A percentile compares a stretch with the other conserved stretches of the same genome.
Conservation (phyloP, 2,888 invertebrate genomes). For the Byasa hedistus region DNA sequence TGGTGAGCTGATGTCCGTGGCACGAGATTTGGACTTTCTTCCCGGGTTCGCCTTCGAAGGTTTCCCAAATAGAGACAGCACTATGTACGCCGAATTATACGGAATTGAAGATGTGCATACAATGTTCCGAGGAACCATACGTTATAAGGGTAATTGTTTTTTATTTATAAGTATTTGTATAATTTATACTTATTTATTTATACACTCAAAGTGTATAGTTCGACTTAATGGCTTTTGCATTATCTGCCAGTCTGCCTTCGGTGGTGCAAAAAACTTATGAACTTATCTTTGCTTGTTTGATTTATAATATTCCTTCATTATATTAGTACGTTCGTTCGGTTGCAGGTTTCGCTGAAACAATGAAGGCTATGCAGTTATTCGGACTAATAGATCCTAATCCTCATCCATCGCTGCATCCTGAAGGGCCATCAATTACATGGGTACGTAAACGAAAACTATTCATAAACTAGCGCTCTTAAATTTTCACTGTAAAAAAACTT, state of each 20-base stretch:
- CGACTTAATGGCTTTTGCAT: no score
- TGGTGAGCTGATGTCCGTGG: conserved; percentile 92
- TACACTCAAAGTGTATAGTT: no score
- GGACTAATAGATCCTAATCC: conserved; percentile 93
- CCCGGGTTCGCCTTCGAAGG: conserved; percentile 98
- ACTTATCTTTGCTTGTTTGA: not conserved
- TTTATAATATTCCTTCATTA: not conserved
- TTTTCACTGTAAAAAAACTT: no score
- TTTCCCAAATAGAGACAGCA: conserved; percentile 97
- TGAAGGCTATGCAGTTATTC: conserved; percentile 91
- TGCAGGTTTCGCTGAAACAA: conserved; percentile 91
- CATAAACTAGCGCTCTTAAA: not conserved
- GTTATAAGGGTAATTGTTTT: conserved; percentile 84
- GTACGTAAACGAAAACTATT: conserved; percentile 61
- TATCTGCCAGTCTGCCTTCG: no score
- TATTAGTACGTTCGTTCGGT: conserved; percentile 8
- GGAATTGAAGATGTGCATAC: conserved; percentile 93
- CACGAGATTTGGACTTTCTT: conserved; percentile 90
- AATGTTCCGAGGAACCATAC: conserved; percentile 94
- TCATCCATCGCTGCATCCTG: conserved; percentile 94
- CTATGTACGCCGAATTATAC: conserved; percentile 91
- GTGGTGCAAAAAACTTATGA: no score
- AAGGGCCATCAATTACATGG: conserved; percentile 98
- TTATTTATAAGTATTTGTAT: no score
- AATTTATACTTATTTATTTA: no score